Conservation (phyloP, 1,140 invertebrate genomes). For the Drosophila lacteicornis region DNA sequence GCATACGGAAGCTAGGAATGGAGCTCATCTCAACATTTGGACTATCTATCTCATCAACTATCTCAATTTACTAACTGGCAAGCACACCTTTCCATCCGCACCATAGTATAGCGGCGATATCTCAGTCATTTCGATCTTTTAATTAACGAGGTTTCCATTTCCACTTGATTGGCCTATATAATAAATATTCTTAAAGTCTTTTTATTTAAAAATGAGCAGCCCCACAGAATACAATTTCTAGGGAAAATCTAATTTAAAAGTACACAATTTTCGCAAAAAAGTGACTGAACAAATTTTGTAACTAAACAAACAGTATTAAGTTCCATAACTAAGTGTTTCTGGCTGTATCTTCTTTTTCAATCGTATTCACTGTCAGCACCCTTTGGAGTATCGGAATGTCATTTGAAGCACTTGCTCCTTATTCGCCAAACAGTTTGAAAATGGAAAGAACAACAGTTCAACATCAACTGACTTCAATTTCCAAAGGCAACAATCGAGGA, state of each 20-base stretch:
- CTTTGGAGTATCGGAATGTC: slow-evolving; percentile 2
- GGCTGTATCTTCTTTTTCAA: slow-evolving; percentile 3
- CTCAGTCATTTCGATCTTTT: neutral
- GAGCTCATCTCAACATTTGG: neutral
- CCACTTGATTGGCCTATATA: neutral
- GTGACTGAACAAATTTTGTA: too few species aligned
- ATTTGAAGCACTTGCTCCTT: slow-evolving; percentile 5
- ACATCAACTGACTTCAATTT: slow-evolving; percentile 13
- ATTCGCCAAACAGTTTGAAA: neutral
- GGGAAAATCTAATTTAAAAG: too few species aligned
- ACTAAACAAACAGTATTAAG: neutral
- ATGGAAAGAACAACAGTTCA: slow-evolving; percentile 6
- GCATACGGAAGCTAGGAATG: slow-evolving; percentile 21
- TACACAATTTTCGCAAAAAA: too few species aligned
- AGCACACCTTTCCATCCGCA: neutral
- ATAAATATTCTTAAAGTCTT: too few species aligned
- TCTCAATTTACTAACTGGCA: slow-evolving; percentile 13
- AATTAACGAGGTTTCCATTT: neutral
- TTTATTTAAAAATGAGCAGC: neutral
- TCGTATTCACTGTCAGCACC: slow-evolving; percentile 5
- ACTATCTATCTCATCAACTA: neutral
- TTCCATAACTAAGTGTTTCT: neutral
- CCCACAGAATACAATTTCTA: too few species aligned
- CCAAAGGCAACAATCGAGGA: slow-evolving; percentile 6
- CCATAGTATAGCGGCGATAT: neutral